These are phyloP conservation scores for Mesocentrotus franciscanus DNA, from an alignment of 53 echinoderm and acorn worm species.

Conservation along the genomic window DNA sequence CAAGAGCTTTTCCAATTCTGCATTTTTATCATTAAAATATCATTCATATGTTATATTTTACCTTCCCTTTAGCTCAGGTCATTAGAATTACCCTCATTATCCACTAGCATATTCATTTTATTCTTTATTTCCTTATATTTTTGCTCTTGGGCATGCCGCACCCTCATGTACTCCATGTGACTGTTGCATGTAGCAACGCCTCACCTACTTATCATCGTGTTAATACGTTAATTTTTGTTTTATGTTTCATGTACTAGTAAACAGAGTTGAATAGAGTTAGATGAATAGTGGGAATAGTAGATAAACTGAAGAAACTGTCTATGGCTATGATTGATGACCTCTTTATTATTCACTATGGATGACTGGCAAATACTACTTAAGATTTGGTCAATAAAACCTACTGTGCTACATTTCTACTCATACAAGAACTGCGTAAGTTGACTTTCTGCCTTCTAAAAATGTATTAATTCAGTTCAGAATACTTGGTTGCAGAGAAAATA, in stretches of 20 bases:
- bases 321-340: neutral
- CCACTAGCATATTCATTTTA: neutral
- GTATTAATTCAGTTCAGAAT: neutral
- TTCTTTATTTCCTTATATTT: neutral
- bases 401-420: neutral
- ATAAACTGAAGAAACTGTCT: neutral
- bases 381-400: neutral
- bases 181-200: neutral
- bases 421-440: neutral
- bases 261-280: neutral
- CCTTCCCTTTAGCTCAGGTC: neutral
- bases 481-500: neutral
- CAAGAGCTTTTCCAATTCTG: neutral
- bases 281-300: neutral
- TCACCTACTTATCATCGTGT: neutral
- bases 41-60: neutral
- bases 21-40: neutral
- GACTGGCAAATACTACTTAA: neutral
- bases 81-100: neutral
- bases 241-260: neutral
- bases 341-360: neutral
- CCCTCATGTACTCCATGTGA: neutral
- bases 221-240: neutral
- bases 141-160: neutral
- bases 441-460: neutral